Percentiles rank a stretch among this genome's conserved stretches.
These are phyloP conservation scores for Sapajus apella DNA, from an alignment of 2,113 vertebrate genomes.

Conservation along the genomic window DNA sequence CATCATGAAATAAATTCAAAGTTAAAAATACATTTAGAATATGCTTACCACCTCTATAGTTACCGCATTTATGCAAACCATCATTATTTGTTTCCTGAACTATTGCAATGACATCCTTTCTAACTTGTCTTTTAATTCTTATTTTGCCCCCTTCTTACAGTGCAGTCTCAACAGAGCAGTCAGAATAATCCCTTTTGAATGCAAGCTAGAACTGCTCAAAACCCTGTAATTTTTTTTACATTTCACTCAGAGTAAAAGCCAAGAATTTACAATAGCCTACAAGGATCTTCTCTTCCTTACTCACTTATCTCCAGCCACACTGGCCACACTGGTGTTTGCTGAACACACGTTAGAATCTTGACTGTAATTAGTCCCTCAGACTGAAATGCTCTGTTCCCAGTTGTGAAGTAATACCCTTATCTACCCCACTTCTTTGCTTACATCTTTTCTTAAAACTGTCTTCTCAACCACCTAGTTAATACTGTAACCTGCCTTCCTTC, in stretches of 20 bases:
- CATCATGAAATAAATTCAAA: neutral
- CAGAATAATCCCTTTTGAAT: neutral
- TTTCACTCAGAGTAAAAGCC: neutral
- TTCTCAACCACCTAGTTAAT: neutral
- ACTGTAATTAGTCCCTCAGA: neutral
- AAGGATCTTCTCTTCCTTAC: neutral
- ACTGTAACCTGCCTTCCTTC: neutral
- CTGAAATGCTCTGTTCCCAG: neutral
- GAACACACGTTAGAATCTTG: neutral
- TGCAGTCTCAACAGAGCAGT: neutral
- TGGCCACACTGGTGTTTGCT: neutral
- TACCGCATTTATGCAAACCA: neutral
- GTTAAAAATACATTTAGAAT: neutral
- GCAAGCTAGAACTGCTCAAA: neutral
- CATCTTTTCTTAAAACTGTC: neutral
- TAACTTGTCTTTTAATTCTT: neutral
- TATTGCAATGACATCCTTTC: neutral
- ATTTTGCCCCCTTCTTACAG: too few relatives aligned
- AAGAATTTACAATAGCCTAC: neutral
- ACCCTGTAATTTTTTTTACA: neutral
- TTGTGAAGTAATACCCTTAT: neutral
- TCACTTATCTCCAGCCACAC: neutral
- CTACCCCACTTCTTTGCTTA: neutral
- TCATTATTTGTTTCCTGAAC: neutral
- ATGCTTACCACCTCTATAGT: neutral